Evolutionary conservation across 2,888 invertebrate species (phyloP), one percentile per base, ranked within the genome.

Genomic region (Trichopoda pennipes): DNA sequence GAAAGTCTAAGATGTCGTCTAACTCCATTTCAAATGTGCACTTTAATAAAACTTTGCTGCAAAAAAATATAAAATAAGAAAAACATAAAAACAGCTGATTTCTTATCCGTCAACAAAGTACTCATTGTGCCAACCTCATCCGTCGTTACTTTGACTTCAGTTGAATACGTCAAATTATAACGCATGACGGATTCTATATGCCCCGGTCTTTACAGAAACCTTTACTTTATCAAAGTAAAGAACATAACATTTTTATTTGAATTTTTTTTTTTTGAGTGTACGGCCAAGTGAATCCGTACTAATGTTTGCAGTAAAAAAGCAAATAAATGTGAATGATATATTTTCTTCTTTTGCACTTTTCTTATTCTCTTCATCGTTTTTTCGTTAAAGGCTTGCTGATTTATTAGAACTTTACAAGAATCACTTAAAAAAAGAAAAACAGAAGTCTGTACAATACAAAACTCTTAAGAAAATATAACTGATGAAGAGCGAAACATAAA

Each of bases 281-380:
- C 1, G 1, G 7, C 6, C 47, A 49, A 32, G n/a, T n/a, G 8
- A 10, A 10, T 56, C 7, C 9, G 8, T 28, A 12, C 12, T 19
- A 56, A n/a, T 32, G n/a, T 23, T 66, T 23, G 28, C 19, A 44
- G 6, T 14, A 44, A 32, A 32, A 44, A 56, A 17, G 44, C n/a
- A 56, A 44, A 55, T 51, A 61, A 35, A 51, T 21, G 23, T 64
- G 47, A 55, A 74, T 53, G 9, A 64, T 64, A 56, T 64, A 35
- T 19, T n/a, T 44, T 8, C 19, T 63, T 17, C 19, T 42, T 0
- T 3, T 1, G 2, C 44, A 47, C 49, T 38, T 42, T 55, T 7
- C 8, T 28, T 28, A 6, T 7, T 23, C n/a, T n/a, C 9, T 32
- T 21, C 44, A 2, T 8, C 0, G n/a, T 38, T 60, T 38, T 51